Base-by-base conservation (phyloP, 1,140 invertebrate genomes). In the Tenebrio molitor region DNA sequence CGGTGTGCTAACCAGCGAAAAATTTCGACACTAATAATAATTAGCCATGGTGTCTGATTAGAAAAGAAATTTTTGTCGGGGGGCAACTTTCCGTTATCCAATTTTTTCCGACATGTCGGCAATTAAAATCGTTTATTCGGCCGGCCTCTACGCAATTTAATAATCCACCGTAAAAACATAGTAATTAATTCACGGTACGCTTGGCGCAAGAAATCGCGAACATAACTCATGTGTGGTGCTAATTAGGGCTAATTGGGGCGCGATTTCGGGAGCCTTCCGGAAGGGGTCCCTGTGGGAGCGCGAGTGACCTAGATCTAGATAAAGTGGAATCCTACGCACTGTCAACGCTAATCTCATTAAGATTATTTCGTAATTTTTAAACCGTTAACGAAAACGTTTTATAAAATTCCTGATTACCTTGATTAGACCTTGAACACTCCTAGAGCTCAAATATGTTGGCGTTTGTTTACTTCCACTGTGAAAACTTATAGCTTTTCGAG, bases 381-480 rank as follows among this genome's bases (percentile, higher is more conserved):
- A 77, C 76, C 76, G 76, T 77, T 77, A 77, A 77, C 76, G 76
- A 75, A 75, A 75, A 75, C 67, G 58, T 72, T 75, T 72, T 68
- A 68, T 68, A 75, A 75, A 75, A 75, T 75, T 75, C 74, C 71
- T 72, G 70, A 72, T 70, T 70, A 67, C 74, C 74, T 75, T 75
- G 74, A 75, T 75, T 65, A 69, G 74, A 75, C 74, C 74, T 75
- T 75, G 74, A 71, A 72, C 74, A 75, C 74, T 75, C 74, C 74
- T 67, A 66, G 44, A 66, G 44, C 42, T 68, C 65, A 44, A 68
- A 46, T 46, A 68, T 68, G 65, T 46, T 68, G 65, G 65, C 41
- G 41, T 68, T 68, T 68, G 65, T 68, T 68, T 68, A 68, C 65
- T 68, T 68, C 65, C 41, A 68, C 65, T 14, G 10, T 50, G 41